Evolutionary conservation across 2,797 vertebrate genomes (phyloP), one percentile per base, ranked within the genome.

Genomic region (Hoplostethus mediterraneus): DNA sequence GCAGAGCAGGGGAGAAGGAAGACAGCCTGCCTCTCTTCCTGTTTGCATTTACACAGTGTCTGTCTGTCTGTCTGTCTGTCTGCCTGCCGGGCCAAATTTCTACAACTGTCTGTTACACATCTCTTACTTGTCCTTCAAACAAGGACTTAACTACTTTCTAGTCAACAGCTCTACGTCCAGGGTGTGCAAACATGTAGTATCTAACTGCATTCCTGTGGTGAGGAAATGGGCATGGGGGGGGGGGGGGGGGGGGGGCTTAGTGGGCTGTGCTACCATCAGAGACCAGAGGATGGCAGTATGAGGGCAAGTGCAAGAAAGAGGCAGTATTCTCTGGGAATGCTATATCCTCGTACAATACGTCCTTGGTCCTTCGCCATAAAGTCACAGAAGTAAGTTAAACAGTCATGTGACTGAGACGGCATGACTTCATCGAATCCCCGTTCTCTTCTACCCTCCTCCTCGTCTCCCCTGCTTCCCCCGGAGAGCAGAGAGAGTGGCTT

Each of bases 261-360:
- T 38, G 42, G 4, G 21, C 4, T 75, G 85, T 48, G 45, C 3
- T 81, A 54, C 60, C 31, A 1, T 3, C 3, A 68, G 2, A 6
- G 0, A 4, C 82, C 87, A 93, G 79, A 38, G 47, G 90, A 81
- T 70, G 90, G 81, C 81, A 80, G 84, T 75, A 31, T 55, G 9
- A 59, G n/a, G 16, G 64, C 67, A 80, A 6, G 56, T 71, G 67
- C 56, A 80, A 55, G 9, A 61, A 25, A 67, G 40, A 49, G 48
- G 65, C 3, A 48, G 62, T 8, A 3, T 14, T 25, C 17, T 28
- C 10, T 6, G 38, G 16, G 16, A 13, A 71, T 31, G 38, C 47
- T 67, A 31, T 47, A 51, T 73, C 21, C 21, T 51, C 57, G 44
- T 28, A 17, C 33, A 64, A 51, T 8, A 45, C 31, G 58, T 55